A percentile compares a stretch with the other conserved stretches of the same genome.
These are phyloP conservation scores for Pandion haliaetus DNA, from an alignment of 2,113 vertebrate genomes.

Conservation along the genomic window DNA sequence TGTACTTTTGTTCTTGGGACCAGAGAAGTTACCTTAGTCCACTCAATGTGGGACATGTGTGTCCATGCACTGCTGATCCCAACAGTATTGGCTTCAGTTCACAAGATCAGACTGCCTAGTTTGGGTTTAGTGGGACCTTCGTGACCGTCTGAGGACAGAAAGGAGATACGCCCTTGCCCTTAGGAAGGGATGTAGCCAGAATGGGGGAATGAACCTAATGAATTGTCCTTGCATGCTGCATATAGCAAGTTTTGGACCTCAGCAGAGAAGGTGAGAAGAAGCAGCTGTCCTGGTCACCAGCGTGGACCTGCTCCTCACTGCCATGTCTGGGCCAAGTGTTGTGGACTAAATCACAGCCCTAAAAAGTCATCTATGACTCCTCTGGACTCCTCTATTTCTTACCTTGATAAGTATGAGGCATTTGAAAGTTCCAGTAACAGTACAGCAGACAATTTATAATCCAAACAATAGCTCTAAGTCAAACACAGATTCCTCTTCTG, in stretches of 20 bases:
- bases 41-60: not conserved
- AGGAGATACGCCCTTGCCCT: not conserved
- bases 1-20: not conserved
- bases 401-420: not conserved
- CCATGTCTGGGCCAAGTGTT: not conserved
- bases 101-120: not conserved
- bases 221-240: not conserved
- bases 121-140: not conserved
- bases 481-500: not conserved
- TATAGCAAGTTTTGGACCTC: not conserved
- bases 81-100: not conserved
- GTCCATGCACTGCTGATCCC: not conserved
- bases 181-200: not conserved
- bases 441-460: not conserved
- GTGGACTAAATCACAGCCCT: not conserved
- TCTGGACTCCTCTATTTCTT: not conserved
- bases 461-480: not conserved
- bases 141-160: not conserved
- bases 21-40: not conserved
- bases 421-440: not conserved
- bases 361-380: not conserved
- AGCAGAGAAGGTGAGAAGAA: not conserved
- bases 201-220: not conserved
- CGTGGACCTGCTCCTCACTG: not conserved
- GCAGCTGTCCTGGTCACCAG: not conserved